Evolutionary conservation across 2,113 vertebrate species (phyloP), one percentile per base, ranked within the genome.

Genomic region (Crotalus helleri): DNA sequence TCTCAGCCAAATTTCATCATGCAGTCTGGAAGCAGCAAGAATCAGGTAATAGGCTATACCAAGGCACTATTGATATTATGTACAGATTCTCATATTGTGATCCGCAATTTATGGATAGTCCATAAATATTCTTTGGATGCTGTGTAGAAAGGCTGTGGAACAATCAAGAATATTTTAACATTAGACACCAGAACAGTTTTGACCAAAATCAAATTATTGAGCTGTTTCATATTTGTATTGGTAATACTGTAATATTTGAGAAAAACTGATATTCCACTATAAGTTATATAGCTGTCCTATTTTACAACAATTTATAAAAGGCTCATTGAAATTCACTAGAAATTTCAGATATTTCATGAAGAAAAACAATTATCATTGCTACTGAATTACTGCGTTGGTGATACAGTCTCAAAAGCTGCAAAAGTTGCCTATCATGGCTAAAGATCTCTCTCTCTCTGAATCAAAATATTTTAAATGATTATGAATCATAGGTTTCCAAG

Each of bases 1-100:
- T 92, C 93, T 21, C 19, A 95, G 61, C 54, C 96, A 54, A 86
- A 92, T 89, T 91, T 86, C 10, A 46, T 29, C 89, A 94, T 95
- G 49, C 69, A 94, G 24, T 59, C 88, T 5, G 39, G 0, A 46
- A 64, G 55, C 0, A 4, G 13, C 92, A 4, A 85, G 13, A 88
- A 11, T 0, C 61, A 95, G 95, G 93, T 94, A 46, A 61, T 0
- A 4, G 23, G 53, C 19, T 91, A 58, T 91, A 55, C 57, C 39
- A 81, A 44, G 10, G 29, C 24, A 7, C 64, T 59, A 57, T 26
- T 51, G 54, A 81, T 44, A 11, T 49, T 26, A 74, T 58, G 4
- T 29, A 23, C 7, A 46, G 53, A 46, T 54, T 53, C 74, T 53
- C 55, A 13, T 46, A 17, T 44, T 61, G 57, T 29, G 57, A 12